Evolutionary conservation across 2,888 invertebrate species (phyloP).

Genomic region (Imbricaverruca yamaguchii): DNA sequence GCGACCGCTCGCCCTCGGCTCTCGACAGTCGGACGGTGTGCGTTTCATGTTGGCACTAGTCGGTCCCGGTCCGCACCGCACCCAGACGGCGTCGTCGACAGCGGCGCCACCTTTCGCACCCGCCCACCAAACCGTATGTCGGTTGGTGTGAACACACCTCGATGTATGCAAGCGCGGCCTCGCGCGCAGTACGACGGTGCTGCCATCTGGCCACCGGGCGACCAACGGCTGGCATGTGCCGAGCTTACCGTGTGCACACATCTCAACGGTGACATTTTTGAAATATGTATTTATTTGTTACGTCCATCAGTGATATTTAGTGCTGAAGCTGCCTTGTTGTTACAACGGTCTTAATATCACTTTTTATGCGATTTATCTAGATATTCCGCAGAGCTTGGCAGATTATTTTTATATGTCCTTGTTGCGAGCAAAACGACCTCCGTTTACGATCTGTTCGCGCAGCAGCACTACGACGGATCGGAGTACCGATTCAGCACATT

Average conservation of each 20-base stretch:
- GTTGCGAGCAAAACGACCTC: background rate
- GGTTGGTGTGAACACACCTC: background rate
- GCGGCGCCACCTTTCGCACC: background rate
- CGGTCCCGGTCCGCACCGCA: background rate
- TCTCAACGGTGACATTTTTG: background rate
- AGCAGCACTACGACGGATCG: background rate
- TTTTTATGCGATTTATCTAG: conserved; percentile 16
- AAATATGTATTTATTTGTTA: conserved; percentile 16
- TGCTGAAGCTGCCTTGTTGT: conserved; percentile 14
- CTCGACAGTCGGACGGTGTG: background rate
- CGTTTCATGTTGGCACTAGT: conserved; percentile 1
- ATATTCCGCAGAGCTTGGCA: conserved; percentile 18
- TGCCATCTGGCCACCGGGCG: no score
- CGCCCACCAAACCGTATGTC: background rate
- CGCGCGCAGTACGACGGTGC: background rate
- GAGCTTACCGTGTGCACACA: background rate
- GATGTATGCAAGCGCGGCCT: background rate
- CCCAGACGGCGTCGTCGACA: background rate
- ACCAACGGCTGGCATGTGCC: no score
- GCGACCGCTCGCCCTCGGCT: no score
- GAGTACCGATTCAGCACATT: background rate
- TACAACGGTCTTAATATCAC: conserved; percentile 19
- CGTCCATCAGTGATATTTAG: background rate
- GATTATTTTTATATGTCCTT: conserved; percentile 21
- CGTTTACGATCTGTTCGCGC: conserved; percentile 12